Evolutionary conservation across 1,140 invertebrate genomes (phyloP).

Genomic region (Ptiloglossa arizonensis): DNA sequence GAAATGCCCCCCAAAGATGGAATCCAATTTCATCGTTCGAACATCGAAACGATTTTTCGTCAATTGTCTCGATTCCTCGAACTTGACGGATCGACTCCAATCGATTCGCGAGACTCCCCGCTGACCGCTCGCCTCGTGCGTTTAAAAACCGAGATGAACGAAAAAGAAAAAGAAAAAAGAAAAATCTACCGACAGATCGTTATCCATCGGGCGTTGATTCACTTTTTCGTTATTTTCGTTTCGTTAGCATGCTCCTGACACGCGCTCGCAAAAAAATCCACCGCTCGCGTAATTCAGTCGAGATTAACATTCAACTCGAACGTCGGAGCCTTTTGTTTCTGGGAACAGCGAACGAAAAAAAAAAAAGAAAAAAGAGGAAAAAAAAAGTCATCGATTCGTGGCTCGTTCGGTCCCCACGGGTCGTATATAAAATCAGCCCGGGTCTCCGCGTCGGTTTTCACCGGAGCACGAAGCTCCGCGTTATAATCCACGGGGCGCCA

Average conservation of each 20-base stretch:
- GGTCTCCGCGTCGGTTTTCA: neutral
- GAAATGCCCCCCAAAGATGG: no score
- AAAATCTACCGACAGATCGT: no score
- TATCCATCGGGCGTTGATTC: no score
- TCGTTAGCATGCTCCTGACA: neutral
- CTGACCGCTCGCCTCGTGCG: no score
- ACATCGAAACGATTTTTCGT: no score
- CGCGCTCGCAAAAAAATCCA: neutral
- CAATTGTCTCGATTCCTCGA: no score
- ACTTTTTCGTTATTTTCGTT: no score
- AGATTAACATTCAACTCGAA: slow-evolving; percentile 21
- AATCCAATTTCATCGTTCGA: no score
- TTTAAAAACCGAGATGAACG: no score
- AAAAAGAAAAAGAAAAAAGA: no score
- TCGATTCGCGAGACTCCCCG: no score
- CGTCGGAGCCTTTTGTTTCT: slow-evolving; percentile 16
- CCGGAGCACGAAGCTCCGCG: neutral
- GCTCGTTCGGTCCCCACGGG: neutral
- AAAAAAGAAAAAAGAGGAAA: neutral
- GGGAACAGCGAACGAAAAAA: neutral
- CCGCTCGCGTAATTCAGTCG: slow-evolving; percentile 17
- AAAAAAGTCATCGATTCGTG: slow-evolving; percentile 15
- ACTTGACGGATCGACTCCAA: no score
- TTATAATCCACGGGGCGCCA: slow-evolving; percentile 27
- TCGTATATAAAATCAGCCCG: slow-evolving; percentile 31